phyloP scores from a whole-genome alignment of 1,140 invertebrate genomes.

The Amyelois transitella region DNA sequence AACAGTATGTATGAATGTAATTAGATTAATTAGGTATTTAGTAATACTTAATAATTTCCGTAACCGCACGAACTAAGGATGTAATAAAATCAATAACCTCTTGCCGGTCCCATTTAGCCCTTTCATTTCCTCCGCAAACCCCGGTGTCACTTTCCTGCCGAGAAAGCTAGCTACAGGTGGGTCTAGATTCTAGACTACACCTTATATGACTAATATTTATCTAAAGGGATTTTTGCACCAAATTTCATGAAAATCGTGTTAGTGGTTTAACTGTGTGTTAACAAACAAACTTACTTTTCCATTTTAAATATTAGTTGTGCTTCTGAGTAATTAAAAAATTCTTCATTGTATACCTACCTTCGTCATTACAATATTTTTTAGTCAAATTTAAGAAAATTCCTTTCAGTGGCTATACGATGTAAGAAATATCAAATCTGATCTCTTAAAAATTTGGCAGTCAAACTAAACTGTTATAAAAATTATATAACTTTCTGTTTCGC shows the following conservation, averaged over 20 bases:
- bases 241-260: no score
- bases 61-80: not conserved
- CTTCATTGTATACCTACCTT: no score
- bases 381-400: no score
- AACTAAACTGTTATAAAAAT: no score
- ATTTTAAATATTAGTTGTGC: no score
- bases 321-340: no score
- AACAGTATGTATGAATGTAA: no score
- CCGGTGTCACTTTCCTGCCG: not conserved
- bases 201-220: not conserved
- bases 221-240: no score
- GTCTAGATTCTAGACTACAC: not conserved
- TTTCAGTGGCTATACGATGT: no score
- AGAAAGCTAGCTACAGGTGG: not conserved
- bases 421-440: not conserved
- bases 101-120: not conserved
- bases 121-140: slow-evolving; percentile 2
- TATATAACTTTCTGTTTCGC: not conserved
- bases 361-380: no score
- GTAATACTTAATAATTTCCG: not conserved
- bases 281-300: no score
- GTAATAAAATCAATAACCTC: not conserved
- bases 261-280: no score
- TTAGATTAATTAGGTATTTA: not conserved
- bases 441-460: not conserved